Percentiles rank a stretch among this genome's conserved stretches.
phyloP scores from a whole-genome alignment of 1,140 invertebrate genomes.

The Mycetomoellerius zeteki region DNA sequence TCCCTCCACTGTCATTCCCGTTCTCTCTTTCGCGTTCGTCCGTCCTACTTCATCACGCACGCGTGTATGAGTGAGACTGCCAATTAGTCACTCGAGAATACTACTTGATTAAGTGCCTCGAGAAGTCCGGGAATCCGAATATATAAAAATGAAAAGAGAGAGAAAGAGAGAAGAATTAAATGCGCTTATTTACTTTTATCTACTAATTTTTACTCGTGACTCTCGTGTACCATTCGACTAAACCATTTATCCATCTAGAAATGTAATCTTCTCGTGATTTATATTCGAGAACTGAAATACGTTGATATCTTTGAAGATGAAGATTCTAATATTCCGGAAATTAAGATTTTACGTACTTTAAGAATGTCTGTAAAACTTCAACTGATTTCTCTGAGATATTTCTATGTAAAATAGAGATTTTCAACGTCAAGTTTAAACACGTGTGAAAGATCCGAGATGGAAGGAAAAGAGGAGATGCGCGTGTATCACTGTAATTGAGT shows the following conservation, averaged over 20 bases:
- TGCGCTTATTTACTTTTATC: neutral
- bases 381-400: neutral
- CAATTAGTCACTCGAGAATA: conserved; percentile 33
- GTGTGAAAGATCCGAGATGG: neutral
- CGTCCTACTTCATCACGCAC: conserved; percentile 23
- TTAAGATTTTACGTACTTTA: neutral
- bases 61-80: conserved; percentile 1
- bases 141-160: neutral
- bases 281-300: neutral
- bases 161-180: neutral
- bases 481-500: conserved; percentile 62
- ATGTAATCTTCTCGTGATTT: neutral
- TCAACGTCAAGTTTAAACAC: conserved; percentile 3
- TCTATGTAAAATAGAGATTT: neutral
- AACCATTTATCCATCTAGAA: neutral
- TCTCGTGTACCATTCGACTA: no score
- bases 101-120: neutral
- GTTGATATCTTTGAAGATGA: neutral
- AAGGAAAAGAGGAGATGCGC: neutral
- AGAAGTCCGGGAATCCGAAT: neutral
- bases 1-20: conserved; percentile 50
- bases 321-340: neutral
- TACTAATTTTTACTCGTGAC: neutral
- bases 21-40: conserved; percentile 27
- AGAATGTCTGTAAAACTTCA: neutral